These are phyloP conservation scores for Maniola hyperantus DNA, from an alignment of 2,888 invertebrate genomes.

Conservation along the genomic window DNA sequence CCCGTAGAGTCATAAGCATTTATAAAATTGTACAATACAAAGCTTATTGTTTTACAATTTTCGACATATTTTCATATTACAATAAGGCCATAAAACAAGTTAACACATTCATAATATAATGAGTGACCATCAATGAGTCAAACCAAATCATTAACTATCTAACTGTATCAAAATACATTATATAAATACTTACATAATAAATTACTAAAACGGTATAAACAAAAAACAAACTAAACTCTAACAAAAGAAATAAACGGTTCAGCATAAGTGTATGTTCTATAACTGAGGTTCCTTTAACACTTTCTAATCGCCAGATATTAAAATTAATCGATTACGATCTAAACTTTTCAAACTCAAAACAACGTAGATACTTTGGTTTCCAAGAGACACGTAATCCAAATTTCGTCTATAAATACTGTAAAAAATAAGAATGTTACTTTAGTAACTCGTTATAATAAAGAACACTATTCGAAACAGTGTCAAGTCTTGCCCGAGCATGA, in stretches of 20 bases:
- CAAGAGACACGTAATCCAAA: constrained; percentile 57
- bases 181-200: constrained; percentile 33
- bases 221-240: constrained; percentile 36
- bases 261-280: constrained; percentile 20
- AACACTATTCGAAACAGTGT: constrained; percentile 17
- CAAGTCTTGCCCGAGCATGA: background rate
- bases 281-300: constrained; percentile 19
- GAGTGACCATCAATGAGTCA: constrained; percentile 43
- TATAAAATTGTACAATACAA: constrained; percentile 31
- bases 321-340: constrained; percentile 39
- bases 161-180: constrained; percentile 41
- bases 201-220: constrained; percentile 28
- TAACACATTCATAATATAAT: constrained; percentile 48
- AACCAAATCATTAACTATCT: constrained; percentile 67
- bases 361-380: constrained; percentile 63
- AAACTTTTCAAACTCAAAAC: constrained; percentile 52
- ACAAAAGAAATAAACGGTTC: constrained; percentile 30
- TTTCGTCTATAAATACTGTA: constrained; percentile 52
- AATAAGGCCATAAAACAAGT: constrained; percentile 70
- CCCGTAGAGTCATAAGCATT: constrained; percentile 29
- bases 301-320: constrained; percentile 21
- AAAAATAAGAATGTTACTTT: constrained; percentile 55
- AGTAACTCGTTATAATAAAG: constrained; percentile 16
- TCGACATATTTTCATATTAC: constrained; percentile 47
- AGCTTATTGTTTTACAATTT: constrained; percentile 33